These are phyloP conservation scores for Macrocentrus cingulum DNA, from an alignment of 1,140 invertebrate species.

Conservation along the genomic window DNA sequence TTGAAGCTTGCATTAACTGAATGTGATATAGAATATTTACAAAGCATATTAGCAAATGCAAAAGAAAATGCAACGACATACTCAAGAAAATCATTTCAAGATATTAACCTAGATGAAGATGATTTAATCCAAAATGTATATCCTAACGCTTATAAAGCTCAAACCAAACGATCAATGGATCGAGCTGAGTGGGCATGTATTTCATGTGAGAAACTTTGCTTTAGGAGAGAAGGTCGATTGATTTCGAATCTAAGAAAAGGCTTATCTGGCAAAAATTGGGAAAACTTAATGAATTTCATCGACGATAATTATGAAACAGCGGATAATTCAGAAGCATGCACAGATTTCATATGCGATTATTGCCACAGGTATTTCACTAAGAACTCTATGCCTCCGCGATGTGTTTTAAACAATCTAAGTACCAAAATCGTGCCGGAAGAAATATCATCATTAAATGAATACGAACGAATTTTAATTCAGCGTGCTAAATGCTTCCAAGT, in stretches of 20 bases:
- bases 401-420: conserved; percentile 28
- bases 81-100: conserved; percentile 7
- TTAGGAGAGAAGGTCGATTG: conserved; percentile 24
- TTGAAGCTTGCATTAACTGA: conserved; percentile 6
- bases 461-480: conserved; percentile 38
- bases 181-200: conserved; percentile 25
- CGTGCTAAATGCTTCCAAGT: conserved; percentile 45
- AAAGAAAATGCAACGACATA: conserved; percentile 3
- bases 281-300: conserved; percentile 21
- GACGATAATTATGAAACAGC: not conserved
- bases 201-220: conserved; percentile 36
- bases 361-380: conserved; percentile 19
- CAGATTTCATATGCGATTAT: conserved; percentile 21
- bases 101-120: conserved; percentile 30
- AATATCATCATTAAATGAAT: conserved; percentile 27
- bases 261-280: conserved; percentile 21
- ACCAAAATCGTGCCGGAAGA: conserved; percentile 12
- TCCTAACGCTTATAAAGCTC: conserved; percentile 27
- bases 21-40: conserved; percentile 11
- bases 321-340: not conserved
- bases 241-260: conserved; percentile 15
- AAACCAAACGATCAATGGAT: conserved; percentile 30
- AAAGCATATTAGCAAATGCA: not conserved
- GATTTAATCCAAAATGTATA: conserved; percentile 18
- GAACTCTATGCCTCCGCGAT: conserved; percentile 22